Conservation (phyloP, 2,797 vertebrate species). For the Tokudaia tokunoshimensis region DNA sequence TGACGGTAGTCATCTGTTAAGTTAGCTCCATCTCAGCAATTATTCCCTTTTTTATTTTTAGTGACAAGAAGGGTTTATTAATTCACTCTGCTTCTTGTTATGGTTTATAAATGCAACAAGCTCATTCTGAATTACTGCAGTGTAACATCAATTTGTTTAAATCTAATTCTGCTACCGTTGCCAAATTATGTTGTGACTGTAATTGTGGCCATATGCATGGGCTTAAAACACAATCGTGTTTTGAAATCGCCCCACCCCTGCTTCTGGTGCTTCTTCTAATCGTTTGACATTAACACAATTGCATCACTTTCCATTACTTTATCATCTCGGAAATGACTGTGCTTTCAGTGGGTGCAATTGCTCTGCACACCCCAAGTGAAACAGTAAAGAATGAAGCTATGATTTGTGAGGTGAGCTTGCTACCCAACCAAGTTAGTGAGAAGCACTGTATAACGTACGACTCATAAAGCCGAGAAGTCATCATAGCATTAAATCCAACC, state of each 20-base stretch:
- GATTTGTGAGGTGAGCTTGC: conserved; percentile 78
- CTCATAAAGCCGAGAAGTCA: conserved; percentile 88
- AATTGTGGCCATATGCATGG: conserved; percentile 83
- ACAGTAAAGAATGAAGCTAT: conserved; percentile 78
- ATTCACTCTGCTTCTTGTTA: conserved; percentile 88
- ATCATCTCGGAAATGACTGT: conserved; percentile 79
- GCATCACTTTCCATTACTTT: conserved; percentile 70
- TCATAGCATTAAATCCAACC: conserved; percentile 88
- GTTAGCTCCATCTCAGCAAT: conserved; percentile 89
- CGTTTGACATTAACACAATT: conserved; percentile 79
- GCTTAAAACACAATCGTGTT: conserved; percentile 78
- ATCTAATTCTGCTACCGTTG: conserved; percentile 88
- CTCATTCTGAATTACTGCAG: conserved; percentile 87
- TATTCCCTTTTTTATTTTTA: conserved; percentile 90
- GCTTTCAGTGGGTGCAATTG: conserved; percentile 70
- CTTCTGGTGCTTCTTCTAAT: conserved; percentile 75
- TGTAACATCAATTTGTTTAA: conserved; percentile 88
- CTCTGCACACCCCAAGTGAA: conserved; percentile 63
- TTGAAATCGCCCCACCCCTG: conserved; percentile 57
- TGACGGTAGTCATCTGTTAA: conserved; percentile 94
- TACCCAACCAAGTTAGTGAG: conserved; percentile 83
- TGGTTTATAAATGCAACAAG: conserved; percentile 88
- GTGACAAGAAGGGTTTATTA: conserved; percentile 87
- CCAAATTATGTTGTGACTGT: conserved; percentile 86
- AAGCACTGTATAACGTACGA: conserved; percentile 82